phyloP scores from a whole-genome alignment of 2,888 invertebrate genomes.

The Plutella xylostella region DNA sequence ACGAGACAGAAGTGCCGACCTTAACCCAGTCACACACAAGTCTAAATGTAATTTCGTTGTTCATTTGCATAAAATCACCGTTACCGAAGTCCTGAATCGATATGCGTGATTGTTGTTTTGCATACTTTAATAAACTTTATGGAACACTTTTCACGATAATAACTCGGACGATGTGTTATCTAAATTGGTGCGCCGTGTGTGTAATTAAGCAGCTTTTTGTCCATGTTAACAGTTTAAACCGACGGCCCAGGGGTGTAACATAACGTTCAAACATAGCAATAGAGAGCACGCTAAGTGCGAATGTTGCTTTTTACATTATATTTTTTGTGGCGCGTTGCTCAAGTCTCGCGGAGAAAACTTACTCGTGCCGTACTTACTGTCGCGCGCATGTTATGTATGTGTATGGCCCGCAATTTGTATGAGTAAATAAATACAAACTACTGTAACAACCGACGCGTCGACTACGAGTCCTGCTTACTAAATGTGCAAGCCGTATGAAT shows the following conservation, averaged over 20 bases:
- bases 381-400: constrained; percentile 26
- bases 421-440: constrained; percentile 48
- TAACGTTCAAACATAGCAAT: too few species aligned
- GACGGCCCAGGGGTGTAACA: background rate
- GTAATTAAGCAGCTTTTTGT: too few species aligned
- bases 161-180: background rate
- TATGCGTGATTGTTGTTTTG: constrained; percentile 2
- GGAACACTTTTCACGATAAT: background rate
- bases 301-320: background rate
- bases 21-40: too few species aligned
- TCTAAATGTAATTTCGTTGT: too few species aligned
- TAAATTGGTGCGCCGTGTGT: background rate
- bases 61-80: constrained; percentile 4
- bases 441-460: constrained; percentile 36
- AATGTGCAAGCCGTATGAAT: constrained; percentile 55
- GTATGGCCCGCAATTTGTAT: constrained; percentile 29
- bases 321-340: constrained; percentile 6
- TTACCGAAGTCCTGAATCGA: constrained; percentile 3
- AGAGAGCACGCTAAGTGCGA: too few species aligned
- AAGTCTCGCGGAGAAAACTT: constrained; percentile 19
- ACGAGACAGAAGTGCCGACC: too few species aligned
- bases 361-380: constrained; percentile 14
- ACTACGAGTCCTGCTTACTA: constrained; percentile 38
- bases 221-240: too few species aligned
- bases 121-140: background rate